These are phyloP conservation scores for Crax fasciolata DNA, from an alignment of 2,797 vertebrate genomes.

Conservation along the genomic window DNA sequence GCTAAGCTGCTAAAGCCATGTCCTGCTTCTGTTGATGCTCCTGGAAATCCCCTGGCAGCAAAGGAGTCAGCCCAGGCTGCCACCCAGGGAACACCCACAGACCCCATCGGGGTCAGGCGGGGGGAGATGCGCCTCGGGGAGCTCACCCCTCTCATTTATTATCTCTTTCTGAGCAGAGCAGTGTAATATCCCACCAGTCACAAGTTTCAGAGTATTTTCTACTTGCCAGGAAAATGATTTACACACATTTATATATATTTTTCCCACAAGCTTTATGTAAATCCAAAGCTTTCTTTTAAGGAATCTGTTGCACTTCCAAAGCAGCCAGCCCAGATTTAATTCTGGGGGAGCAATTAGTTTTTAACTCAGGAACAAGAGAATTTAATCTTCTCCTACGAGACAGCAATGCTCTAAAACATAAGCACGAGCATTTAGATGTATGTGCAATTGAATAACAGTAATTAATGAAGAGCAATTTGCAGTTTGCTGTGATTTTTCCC, in stretches of 20 bases:
- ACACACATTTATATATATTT: not conserved
- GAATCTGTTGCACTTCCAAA: not conserved
- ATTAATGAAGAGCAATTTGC: not conserved
- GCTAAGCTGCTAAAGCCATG: not conserved
- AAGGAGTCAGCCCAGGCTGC: not conserved
- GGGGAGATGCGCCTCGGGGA: not conserved
- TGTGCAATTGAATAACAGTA: not conserved
- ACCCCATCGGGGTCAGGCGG: not conserved
- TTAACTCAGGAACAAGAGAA: not conserved
- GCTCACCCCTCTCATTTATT: not conserved
- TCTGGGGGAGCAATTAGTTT: slow-evolving; percentile 4
- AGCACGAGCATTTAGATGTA: not conserved
- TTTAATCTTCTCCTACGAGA: slow-evolving; percentile 8
- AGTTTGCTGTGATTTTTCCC: not conserved
- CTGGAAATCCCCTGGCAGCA: not conserved
- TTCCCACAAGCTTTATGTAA: not conserved
- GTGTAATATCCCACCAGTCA: not conserved
- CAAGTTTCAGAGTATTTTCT: not conserved
- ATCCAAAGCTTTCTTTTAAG: not conserved
- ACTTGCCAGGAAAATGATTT: not conserved
- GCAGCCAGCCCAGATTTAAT: not conserved
- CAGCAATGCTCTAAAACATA: not conserved
- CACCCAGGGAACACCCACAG: not conserved
- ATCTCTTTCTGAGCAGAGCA: not conserved
- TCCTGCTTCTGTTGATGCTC: not conserved